phyloP scores from a whole-genome alignment of 2,888 invertebrate species.

The Yponomeuta cagnagella region DNA sequence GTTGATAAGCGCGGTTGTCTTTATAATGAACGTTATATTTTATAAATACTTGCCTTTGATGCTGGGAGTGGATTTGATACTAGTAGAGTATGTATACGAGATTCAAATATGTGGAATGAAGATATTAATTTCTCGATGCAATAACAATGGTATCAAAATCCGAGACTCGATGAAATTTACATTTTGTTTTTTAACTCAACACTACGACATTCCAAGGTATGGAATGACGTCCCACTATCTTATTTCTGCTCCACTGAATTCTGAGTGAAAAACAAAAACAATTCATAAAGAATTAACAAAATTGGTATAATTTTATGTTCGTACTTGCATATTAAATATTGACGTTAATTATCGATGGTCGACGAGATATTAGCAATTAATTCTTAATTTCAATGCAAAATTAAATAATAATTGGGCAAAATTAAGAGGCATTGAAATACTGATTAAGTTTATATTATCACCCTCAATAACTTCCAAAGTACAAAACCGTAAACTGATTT shows the following conservation, averaged over 20 bases:
- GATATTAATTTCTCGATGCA: neutral
- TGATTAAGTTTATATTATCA: no score
- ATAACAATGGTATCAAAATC: neutral
- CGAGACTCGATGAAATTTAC: neutral
- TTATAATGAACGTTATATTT: slow-evolving; percentile 37
- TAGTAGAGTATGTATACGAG: neutral
- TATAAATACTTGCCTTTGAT: slow-evolving; percentile 25
- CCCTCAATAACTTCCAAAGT: no score
- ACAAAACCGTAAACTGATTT: no score
- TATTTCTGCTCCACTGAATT: neutral
- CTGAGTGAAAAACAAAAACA: neutral
- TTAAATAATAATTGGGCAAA: neutral
- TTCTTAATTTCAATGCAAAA: slow-evolving; percentile 9
- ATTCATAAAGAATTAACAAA: neutral
- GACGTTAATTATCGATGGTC: slow-evolving; percentile 13
- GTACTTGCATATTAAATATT: slow-evolving; percentile 7
- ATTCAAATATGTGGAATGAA: neutral
- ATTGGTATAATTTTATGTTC: slow-evolving; percentile 24
- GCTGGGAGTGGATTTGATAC: neutral
- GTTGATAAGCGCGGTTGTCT: slow-evolving; percentile 25
- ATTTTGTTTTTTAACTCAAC: neutral
- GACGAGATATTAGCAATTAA: slow-evolving; percentile 16
- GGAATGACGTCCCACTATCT: neutral
- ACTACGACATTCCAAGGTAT: neutral
- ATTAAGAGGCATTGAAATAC: neutral